Conservation (phyloP, 2,888 invertebrate species). For the Drepana falcataria region DNA sequence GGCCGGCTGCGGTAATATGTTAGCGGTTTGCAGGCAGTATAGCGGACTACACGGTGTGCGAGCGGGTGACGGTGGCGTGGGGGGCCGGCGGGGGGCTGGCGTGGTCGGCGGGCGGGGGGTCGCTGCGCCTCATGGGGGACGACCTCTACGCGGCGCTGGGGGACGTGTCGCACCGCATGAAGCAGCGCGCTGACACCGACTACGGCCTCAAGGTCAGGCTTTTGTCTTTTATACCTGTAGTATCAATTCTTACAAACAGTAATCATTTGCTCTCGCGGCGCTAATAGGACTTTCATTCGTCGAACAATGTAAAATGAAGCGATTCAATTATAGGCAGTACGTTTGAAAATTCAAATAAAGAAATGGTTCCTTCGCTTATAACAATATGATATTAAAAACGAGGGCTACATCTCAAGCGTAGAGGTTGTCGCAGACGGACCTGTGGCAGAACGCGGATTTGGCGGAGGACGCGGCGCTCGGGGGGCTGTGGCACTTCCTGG, state of each 20-base stretch:
- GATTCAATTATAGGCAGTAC: too few relatives aligned
- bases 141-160: constrained; percentile 73
- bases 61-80: constrained; percentile 90
- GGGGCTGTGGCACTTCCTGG: constrained; percentile 91
- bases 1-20: constrained; percentile 7
- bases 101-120: constrained; percentile 81
- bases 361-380: too few relatives aligned
- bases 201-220: constrained; percentile 86
- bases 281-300: too few relatives aligned
- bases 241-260: too few relatives aligned
- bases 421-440: constrained; percentile 75
- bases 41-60: constrained; percentile 87
- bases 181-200: constrained; percentile 82
- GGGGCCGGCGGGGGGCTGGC: constrained; percentile 82
- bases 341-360: too few relatives aligned
- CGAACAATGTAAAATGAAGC: too few relatives aligned
- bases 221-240: too few relatives aligned
- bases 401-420: too few relatives aligned
- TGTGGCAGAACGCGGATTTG: constrained; percentile 88
- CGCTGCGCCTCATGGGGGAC: constrained; percentile 63
- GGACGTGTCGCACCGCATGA: constrained; percentile 87
- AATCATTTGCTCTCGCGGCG: too few relatives aligned
- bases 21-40: constrained; percentile 68
- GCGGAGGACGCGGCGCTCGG: constrained; percentile 86
- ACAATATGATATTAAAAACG: too few relatives aligned